Percentiles rank a stretch among this genome's conserved stretches.
These are phyloP conservation scores for Sphaeramia orbicularis DNA, from an alignment of 2,797 vertebrate species.

Conservation along the genomic window DNA sequence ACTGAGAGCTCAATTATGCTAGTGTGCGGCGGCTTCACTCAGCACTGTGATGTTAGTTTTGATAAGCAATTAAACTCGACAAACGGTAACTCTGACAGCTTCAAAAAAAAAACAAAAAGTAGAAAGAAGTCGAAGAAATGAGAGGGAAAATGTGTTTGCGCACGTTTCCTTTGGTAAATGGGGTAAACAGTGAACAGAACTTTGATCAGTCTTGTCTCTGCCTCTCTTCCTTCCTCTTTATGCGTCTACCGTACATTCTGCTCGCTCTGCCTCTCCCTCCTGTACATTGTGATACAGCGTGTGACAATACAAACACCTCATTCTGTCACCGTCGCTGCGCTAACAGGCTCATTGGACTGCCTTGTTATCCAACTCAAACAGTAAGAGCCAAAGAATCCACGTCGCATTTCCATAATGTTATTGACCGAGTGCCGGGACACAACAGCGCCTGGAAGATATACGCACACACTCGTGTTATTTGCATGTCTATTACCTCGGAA, in stretches of 20 bases:
- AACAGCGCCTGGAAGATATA: slow-evolving; percentile 36
- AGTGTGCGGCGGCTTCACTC: slow-evolving; percentile 9
- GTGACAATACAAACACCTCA: slow-evolving; percentile 74
- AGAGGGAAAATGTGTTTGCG: slow-evolving; percentile 30
- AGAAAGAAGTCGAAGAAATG: neutral
- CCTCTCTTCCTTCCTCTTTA: slow-evolving; percentile 11
- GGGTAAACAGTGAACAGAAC: slow-evolving; percentile 43
- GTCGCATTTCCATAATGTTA: slow-evolving; percentile 79
- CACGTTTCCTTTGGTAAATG: slow-evolving; percentile 43
- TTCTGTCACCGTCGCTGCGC: slow-evolving; percentile 71
- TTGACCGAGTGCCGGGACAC: slow-evolving; percentile 70
- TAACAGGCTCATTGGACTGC: slow-evolving; percentile 68
- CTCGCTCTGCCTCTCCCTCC: slow-evolving; percentile 18
- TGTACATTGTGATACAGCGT: slow-evolving; percentile 44
- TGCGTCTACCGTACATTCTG: slow-evolving; percentile 13
- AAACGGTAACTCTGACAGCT: slow-evolving; percentile 48
- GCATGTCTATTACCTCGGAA: slow-evolving; percentile 80
- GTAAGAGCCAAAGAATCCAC: slow-evolving; percentile 55
- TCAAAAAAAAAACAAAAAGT: neutral
- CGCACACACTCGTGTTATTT: slow-evolving; percentile 66
- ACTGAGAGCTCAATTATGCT: slow-evolving; percentile 18
- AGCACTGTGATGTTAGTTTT: slow-evolving; percentile 32
- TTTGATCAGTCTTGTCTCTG: slow-evolving; percentile 49
- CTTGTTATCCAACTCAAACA: slow-evolving; percentile 77
- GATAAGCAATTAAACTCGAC: slow-evolving; percentile 47